Evolutionary conservation across 1,140 invertebrate species (phyloP), one percentile per base, ranked within the genome.

Genomic region (Musca domestica): DNA sequence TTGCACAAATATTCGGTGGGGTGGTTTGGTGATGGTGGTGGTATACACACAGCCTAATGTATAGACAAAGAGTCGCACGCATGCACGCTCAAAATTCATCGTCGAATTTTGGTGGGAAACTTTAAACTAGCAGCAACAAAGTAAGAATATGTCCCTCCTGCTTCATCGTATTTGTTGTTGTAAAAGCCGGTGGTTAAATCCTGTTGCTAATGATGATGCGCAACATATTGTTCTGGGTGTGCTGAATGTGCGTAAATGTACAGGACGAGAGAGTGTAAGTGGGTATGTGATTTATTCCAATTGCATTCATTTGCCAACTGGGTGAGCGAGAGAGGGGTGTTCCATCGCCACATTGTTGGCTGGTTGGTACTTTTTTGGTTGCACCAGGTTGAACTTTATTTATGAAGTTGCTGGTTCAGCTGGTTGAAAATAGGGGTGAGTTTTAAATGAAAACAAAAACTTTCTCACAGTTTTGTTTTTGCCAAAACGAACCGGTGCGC

Each of bases 181-280:
- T 56, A 56, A 61, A 61, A 61, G 56, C 56, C 34, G 56, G 56
- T 61, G 56, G 3, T 61, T 61, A 61, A 61, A 61, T 61, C 56
- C 56, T 61, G 56, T 61, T 61, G 56, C 56, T 61, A 61, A 61
- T 61, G 27, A 34, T 61, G 56, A 61, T 61, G 56, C 56, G 56
- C 56, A 61, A 61, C 56, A 61, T 61, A 61, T 61, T 61, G 56
- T 34, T 20, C 3, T 25, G 52, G 23, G 27, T 56, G 1, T 1
- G n/a, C n/a, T n/a, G n/a, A n/a, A n/a, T n/a, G n/a, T n/a, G n/a
- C n/a, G n/a, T n/a, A n/a, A n/a, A n/a, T 41, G 34, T 41, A 41
- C 34, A 41, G 34, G 34, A 5, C 34, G 6, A 2, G 2, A 9
- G 34, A 41, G 34, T n/a, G n/a, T n/a, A n/a, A n/a, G n/a, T n/a